phyloP scores from a whole-genome alignment of 2,888 invertebrate genomes.

The Abrostola triplasia region DNA sequence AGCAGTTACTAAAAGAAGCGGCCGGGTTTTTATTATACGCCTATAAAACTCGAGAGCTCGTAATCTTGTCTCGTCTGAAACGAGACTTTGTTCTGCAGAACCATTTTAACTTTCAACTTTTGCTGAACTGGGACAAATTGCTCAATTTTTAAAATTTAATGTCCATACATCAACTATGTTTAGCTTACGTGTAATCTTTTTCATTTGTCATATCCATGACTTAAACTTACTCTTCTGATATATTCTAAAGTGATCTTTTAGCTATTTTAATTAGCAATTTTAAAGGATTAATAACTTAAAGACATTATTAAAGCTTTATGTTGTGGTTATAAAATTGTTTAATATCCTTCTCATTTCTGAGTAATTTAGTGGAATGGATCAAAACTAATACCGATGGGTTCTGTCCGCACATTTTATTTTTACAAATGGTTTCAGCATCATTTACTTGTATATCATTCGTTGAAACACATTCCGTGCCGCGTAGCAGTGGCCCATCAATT shows the following conservation, averaged over 20 bases:
- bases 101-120: slow-evolving; percentile 66
- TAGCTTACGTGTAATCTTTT: slow-evolving; percentile 53
- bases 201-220: slow-evolving; percentile 20
- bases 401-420: slow-evolving; percentile 80
- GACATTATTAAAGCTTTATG: slow-evolving; percentile 32
- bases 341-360: slow-evolving; percentile 41
- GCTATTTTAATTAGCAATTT: slow-evolving; percentile 35
- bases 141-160: slow-evolving; percentile 75
- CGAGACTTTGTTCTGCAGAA: slow-evolving; percentile 61
- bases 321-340: slow-evolving; percentile 42
- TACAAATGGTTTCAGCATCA: slow-evolving; percentile 80
- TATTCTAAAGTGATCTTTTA: slow-evolving; percentile 18
- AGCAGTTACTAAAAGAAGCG: slow-evolving; percentile 77
- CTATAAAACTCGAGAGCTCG: slow-evolving; percentile 80
- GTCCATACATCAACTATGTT: slow-evolving; percentile 68
- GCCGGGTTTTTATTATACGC: slow-evolving; percentile 77
- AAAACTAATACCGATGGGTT: slow-evolving; percentile 58
- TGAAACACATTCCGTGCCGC: slow-evolving; percentile 73
- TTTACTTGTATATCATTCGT: slow-evolving; percentile 77
- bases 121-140: slow-evolving; percentile 70
- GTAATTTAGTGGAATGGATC: slow-evolving; percentile 54
- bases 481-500: slow-evolving; percentile 78
- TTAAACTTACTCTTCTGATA: slow-evolving; percentile 3
- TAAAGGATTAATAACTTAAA: slow-evolving; percentile 21
- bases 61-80: slow-evolving; percentile 67